Conservation (phyloP, 2,113 vertebrate species). For the Oreochromis tanganicae region DNA sequence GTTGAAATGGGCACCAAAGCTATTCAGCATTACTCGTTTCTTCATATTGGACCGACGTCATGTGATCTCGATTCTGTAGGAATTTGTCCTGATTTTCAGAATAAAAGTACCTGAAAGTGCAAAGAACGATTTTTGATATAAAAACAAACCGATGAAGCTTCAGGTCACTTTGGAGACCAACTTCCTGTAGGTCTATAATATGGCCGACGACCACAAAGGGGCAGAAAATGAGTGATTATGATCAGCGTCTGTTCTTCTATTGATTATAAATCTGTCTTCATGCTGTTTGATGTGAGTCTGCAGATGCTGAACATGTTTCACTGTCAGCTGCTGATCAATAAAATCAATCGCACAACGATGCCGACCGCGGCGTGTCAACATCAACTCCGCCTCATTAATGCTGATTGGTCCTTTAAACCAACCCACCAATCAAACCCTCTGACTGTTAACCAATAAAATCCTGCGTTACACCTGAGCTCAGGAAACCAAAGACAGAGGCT, state of each 20-base stretch:
- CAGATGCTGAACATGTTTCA: background rate
- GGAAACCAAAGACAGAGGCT: background rate
- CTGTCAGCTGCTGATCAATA: background rate
- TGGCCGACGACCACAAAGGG: background rate
- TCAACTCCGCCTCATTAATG: background rate
- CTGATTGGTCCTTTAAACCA: background rate
- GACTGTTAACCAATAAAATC: background rate
- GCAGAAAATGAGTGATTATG: background rate
- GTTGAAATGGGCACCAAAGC: background rate
- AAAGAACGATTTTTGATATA: background rate
- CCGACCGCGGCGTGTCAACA: background rate
- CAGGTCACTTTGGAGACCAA: background rate
- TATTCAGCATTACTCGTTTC: background rate
- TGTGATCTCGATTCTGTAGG: background rate
- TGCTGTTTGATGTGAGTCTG: background rate
- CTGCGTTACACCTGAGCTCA: background rate
- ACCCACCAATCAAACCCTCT: background rate
- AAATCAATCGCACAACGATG: background rate
- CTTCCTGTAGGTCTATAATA: background rate
- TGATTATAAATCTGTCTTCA: background rate
- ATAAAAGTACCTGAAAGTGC: background rate
- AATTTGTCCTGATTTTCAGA: background rate
- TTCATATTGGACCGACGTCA: accelerated
- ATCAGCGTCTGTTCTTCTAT: accelerated
- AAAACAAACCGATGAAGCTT: background rate